Percentiles rank a stretch among this genome's conserved stretches.
Conservation (phyloP, 2,113 vertebrate species). For the Condylura cristata region DNA sequence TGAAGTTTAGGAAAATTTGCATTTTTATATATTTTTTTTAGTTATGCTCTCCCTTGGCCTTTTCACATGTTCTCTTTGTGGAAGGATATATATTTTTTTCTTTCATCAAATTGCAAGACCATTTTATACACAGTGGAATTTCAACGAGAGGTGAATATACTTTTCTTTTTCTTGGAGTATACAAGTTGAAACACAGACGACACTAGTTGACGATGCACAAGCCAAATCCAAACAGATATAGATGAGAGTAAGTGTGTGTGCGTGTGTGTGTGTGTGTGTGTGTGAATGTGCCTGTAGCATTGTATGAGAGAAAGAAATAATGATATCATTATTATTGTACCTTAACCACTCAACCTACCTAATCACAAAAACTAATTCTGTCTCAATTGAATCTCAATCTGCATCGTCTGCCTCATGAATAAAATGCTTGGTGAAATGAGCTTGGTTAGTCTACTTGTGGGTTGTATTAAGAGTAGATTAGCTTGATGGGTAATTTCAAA, state of each 20-base stretch:
- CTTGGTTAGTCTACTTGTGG: constrained; percentile 76
- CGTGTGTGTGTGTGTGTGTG: neutral
- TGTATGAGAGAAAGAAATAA: constrained; percentile 73
- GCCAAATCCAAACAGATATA: constrained; percentile 16
- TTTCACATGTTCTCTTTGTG: constrained; percentile 83
- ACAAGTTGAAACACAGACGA: constrained; percentile 60
- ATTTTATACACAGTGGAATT: constrained; percentile 73
- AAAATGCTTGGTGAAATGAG: constrained; percentile 80
- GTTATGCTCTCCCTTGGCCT: constrained; percentile 81
- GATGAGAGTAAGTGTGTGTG: neutral
- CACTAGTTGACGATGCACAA: constrained; percentile 51
- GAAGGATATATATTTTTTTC: constrained; percentile 47
- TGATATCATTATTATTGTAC: constrained; percentile 80
- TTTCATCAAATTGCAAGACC: constrained; percentile 47
- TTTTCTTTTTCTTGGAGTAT: neutral
- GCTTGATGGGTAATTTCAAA: constrained; percentile 64
- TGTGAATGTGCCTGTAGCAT: neutral
- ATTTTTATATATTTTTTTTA: constrained; percentile 88
- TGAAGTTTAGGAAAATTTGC: constrained; percentile 88
- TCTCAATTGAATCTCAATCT: constrained; percentile 79
- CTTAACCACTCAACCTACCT: constrained; percentile 82
- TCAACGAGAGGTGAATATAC: constrained; percentile 70
- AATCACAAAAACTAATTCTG: constrained; percentile 85
- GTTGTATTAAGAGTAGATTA: constrained; percentile 71
- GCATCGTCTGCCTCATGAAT: constrained; percentile 78